A percentile compares a stretch with the other conserved stretches of the same genome.
These are phyloP conservation scores for Rhagophthalmus giganteus DNA, from an alignment of 2,888 invertebrate species.

Conservation along the genomic window DNA sequence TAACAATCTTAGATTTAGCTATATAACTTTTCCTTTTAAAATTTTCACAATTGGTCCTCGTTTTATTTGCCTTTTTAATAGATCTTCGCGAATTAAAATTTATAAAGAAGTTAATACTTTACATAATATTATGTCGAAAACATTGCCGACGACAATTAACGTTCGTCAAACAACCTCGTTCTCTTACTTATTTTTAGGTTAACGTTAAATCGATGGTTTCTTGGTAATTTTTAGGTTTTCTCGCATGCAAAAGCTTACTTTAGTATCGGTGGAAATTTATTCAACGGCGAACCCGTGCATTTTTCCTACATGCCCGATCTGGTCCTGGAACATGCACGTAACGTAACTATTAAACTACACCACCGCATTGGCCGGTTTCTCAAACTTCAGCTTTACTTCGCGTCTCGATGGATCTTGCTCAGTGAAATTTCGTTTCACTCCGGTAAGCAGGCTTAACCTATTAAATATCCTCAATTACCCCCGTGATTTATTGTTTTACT, in stretches of 20 bases:
- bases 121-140: too few species aligned
- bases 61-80: neutral
- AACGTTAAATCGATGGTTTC: too few species aligned
- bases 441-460: constrained; percentile 57
- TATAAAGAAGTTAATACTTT: too few species aligned
- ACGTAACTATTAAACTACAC: constrained; percentile 79
- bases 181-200: too few species aligned
- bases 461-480: constrained; percentile 35
- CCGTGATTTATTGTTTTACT: constrained; percentile 42
- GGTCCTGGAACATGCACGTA: constrained; percentile 75
- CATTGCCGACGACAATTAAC: too few species aligned
- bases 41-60: neutral
- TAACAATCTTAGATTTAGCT: neutral
- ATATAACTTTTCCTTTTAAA: neutral
- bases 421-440: constrained; percentile 84
- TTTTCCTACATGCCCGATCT: constrained; percentile 77
- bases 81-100: too few species aligned
- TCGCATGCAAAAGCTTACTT: constrained; percentile 76
- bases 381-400: constrained; percentile 77
- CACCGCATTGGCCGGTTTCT: constrained; percentile 75
- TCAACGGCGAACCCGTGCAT: constrained; percentile 71
- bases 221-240: constrained; percentile 65
- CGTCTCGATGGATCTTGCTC: constrained; percentile 81
- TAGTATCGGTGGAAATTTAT: constrained; percentile 72
- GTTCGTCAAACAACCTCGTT: too few species aligned